Evolutionary conservation across 1,140 invertebrate genomes (phyloP).

Genomic region (Druon quercuslanigerum): DNA sequence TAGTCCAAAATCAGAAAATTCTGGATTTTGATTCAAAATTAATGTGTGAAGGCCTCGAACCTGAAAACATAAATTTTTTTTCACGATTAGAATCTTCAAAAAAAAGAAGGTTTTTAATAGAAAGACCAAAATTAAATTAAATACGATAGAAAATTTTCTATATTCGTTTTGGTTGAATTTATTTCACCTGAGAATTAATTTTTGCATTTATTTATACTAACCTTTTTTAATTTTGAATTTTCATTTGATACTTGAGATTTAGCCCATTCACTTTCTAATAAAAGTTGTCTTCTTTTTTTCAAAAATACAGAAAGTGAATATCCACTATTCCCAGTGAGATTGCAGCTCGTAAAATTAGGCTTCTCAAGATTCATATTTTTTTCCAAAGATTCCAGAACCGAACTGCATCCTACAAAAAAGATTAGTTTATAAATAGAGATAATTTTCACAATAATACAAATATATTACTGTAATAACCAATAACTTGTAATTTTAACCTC

Average conservation of each 20-base stretch:
- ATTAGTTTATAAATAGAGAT: no score
- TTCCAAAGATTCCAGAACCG: constrained; percentile 40
- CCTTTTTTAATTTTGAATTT: background rate
- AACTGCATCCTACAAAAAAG: constrained; percentile 45
- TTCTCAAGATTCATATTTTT: constrained; percentile 38
- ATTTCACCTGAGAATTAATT: no score
- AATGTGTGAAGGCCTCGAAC: constrained; percentile 45
- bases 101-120: no score
- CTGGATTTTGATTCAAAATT: constrained; percentile 47
- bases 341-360: constrained; percentile 49
- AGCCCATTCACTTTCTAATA: constrained; percentile 41
- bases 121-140: no score
- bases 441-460: no score
- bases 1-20: constrained; percentile 44
- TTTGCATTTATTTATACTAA: background rate
- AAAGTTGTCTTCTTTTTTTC: constrained; percentile 46
- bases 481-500: no score
- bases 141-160: no score
- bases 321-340: constrained; percentile 44
- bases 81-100: background rate
- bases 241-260: background rate
- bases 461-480: no score
- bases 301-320: constrained; percentile 44
- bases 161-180: no score
- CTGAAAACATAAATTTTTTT: constrained; percentile 36